Evolutionary conservation across 2,797 vertebrate species (phyloP), one percentile per base, ranked within the genome.

Genomic region (Poecilia velifera): DNA sequence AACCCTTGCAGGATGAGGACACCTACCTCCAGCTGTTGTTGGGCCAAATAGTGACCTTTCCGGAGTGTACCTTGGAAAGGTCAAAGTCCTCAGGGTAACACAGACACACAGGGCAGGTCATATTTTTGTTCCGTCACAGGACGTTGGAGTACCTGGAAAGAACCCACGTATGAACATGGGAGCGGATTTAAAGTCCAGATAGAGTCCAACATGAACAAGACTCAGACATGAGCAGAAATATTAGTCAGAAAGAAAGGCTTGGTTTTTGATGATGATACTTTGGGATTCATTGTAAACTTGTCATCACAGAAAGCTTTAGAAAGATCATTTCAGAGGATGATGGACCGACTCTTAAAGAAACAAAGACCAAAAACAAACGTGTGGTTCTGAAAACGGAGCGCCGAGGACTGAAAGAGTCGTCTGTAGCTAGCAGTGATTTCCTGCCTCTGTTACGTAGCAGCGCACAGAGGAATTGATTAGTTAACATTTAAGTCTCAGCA

Each of bases 401-500:
- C 66, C 0, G 39, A 43, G 12, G 66, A 43, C 6, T n/a, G 22
- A 70, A 70, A 70, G 39, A 43, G 66, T 5, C 22, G 10, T 3
- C 20, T 41, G 10, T 13, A 41, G 8, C 39, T 2, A 25, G 39
- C 71, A 55, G 20, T 39, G 59, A 70, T 59, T 45, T 43, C 31
- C 36, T 75, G 43, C 34, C 72, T 45, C 34, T 72, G 39, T 72
- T 49, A 6, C 34, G 71, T 28, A 70, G 72, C 46, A 73, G 34
- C 76, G 76, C 57, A 2, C 43, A 0, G 70, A 73, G 22, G 8
- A 84, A 86, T 75, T 70, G 81, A 92, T 87, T 83, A 74, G 82
- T 86, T 90, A 85, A 83, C 70, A 87, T 77, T 78, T 46, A 51
- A 62, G 66, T 83, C 57, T 18, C 71, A 75, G 57, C 81, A 73